Evolutionary conservation across 1,140 invertebrate species (phyloP).

Genomic region (Drosophila parvula): DNA sequence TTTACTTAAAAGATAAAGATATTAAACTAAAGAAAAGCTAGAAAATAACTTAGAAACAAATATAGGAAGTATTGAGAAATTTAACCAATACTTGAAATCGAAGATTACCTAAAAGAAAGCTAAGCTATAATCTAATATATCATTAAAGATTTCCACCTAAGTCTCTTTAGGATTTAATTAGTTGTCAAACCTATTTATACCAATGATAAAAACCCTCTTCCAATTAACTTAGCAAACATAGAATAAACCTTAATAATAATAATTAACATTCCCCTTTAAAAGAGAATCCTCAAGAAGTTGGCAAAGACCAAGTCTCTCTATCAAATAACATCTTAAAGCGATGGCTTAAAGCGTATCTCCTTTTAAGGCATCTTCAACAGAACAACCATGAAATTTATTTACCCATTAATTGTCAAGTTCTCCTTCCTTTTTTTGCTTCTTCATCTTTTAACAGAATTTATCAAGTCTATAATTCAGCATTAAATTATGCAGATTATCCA

Average conservation of each 20-base stretch:
- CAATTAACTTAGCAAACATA: not conserved
- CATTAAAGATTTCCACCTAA: too few species aligned
- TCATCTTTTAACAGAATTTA: slow-evolving; percentile 3
- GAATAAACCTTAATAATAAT: not conserved
- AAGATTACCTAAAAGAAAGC: too few species aligned
- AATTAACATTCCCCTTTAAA: not conserved
- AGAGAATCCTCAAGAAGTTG: not conserved
- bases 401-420: slow-evolving; percentile 45
- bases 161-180: not conserved
- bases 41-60: not conserved
- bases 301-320: slow-evolving; percentile 5
- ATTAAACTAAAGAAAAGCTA: not conserved
- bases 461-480: slow-evolving; percentile 73
- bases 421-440: not conserved
- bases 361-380: slow-evolving; percentile 27
- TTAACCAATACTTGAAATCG: not conserved
- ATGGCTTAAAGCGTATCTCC: slow-evolving; percentile 17
- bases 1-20: not conserved
- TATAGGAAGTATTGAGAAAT: not conserved
- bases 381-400: slow-evolving; percentile 43
- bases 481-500: slow-evolving; percentile 77
- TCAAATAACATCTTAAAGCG: slow-evolving; percentile 13
- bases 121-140: too few species aligned
- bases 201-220: not conserved
- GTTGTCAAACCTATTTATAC: not conserved